phyloP scores from a whole-genome alignment of 2,797 vertebrate species.

The Geotrypetes seraphini region DNA sequence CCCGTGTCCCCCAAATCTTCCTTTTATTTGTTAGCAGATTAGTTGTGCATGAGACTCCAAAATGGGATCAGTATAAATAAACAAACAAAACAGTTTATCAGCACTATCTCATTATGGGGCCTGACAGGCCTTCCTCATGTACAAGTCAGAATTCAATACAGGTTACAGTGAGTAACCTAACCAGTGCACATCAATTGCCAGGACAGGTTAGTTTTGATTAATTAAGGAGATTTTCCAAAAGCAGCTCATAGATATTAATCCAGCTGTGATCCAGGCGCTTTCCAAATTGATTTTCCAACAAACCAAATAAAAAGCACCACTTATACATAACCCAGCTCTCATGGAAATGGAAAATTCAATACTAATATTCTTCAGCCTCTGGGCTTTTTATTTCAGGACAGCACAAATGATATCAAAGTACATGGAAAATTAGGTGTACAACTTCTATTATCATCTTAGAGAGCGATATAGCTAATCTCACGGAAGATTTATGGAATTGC shows the following conservation, averaged over 20 bases:
- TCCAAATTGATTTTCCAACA: conserved; percentile 6
- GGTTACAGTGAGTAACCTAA: not conserved
- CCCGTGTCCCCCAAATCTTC: no score
- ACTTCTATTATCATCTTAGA: no score
- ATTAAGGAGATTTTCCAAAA: conserved; percentile 14
- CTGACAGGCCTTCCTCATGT: not conserved
- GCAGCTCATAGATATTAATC: conserved; percentile 18
- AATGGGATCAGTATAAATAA: no score
- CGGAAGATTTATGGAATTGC: no score
- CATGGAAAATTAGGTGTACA: no score
- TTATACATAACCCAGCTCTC: not conserved
- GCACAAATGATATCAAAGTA: no score
- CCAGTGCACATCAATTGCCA: not conserved
- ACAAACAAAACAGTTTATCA: no score
- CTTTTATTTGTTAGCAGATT: no score
- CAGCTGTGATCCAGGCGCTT: conserved; percentile 11
- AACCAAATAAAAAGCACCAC: not conserved
- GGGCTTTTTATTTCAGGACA: no score
- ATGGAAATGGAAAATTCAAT: not conserved
- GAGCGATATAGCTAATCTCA: no score
- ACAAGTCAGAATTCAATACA: not conserved
- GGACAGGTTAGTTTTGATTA: conserved; percentile 12
- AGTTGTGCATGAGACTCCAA: no score
- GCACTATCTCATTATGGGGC: not conserved
- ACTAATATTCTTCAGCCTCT: not conserved